A percentile compares a stretch with the other conserved stretches of the same genome.
Evolutionary conservation across 2,888 invertebrate genomes (phyloP).

Genomic region (Sinotaia quadrata): DNA sequence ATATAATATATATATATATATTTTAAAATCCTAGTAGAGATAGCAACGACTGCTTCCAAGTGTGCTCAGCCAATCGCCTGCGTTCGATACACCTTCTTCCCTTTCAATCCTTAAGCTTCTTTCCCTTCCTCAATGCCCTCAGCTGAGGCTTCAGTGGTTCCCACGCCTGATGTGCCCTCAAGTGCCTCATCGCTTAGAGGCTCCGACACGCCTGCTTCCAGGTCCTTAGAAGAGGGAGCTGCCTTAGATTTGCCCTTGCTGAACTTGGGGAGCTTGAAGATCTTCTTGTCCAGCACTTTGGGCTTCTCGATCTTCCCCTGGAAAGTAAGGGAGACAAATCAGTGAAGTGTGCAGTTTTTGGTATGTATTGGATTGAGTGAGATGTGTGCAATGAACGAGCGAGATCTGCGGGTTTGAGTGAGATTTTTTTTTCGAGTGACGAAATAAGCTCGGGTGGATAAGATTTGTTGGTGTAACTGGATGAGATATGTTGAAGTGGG

Average conservation of each 20-base stretch:
- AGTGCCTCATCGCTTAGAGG: conserved; percentile 21
- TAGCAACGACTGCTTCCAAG: too few species aligned
- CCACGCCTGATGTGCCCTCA: conserved; percentile 27
- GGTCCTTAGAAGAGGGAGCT: conserved; percentile 15
- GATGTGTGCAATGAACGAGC: too few species aligned
- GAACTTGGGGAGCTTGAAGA: conserved; percentile 35
- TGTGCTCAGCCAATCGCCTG: too few species aligned
- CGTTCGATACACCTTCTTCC: too few species aligned
- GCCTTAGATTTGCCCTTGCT: conserved; percentile 33
- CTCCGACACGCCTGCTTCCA: conserved; percentile 23
- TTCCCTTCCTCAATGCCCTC: conserved; percentile 31
- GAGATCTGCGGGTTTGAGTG: too few species aligned
- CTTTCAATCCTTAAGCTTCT: conserved; percentile 6
- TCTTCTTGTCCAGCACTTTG: conserved; percentile 37
- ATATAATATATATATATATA: too few species aligned
- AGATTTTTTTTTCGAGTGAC: too few species aligned
- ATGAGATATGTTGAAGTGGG: too few species aligned
- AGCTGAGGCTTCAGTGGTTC: conserved; percentile 31
- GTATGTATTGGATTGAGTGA: not conserved
- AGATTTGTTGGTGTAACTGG: too few species aligned
- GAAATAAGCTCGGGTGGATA: too few species aligned
- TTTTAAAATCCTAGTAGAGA: too few species aligned
- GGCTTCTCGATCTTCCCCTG: conserved; percentile 40
- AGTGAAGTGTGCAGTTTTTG: not conserved
- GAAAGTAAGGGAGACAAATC: not conserved